A percentile compares a stretch with the other conserved stretches of the same genome.
These are phyloP conservation scores for Lepidothrix coronata DNA, from an alignment of 2,113 vertebrate genomes.

Conservation along the genomic window DNA sequence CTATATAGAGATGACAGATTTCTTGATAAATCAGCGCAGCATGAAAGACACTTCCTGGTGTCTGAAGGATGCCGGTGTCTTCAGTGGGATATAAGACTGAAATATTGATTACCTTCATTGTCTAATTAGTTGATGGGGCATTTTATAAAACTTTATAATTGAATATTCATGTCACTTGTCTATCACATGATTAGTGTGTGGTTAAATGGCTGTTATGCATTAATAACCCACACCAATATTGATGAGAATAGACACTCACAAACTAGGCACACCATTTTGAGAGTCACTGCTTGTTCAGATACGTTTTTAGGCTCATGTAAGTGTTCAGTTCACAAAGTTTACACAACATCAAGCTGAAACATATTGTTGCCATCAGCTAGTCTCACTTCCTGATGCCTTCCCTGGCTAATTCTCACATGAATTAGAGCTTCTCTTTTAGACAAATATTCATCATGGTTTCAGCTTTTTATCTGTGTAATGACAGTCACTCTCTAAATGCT, in stretches of 20 bases:
- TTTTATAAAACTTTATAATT: background rate
- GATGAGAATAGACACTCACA: background rate
- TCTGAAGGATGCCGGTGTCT: background rate
- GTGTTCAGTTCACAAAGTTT: background rate
- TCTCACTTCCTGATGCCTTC: background rate
- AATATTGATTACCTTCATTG: background rate
- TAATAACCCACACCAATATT: background rate
- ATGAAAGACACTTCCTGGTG: background rate
- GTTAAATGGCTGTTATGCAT: background rate
- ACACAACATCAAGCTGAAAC: background rate
- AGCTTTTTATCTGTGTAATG: background rate
- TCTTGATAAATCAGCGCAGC: background rate
- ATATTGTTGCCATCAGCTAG: background rate
- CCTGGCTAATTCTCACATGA: background rate
- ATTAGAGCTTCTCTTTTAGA: background rate
- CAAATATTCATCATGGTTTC: background rate
- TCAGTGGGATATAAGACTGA: background rate
- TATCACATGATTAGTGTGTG: background rate
- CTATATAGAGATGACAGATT: fast-evolving
- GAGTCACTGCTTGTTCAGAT: background rate
- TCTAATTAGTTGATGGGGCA: background rate
- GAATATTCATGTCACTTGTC: background rate
- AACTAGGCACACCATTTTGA: background rate
- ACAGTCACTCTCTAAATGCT: background rate
- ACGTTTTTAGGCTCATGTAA: background rate